These are phyloP conservation scores for Holotrichia oblita DNA, from an alignment of 1,140 invertebrate genomes.

Conservation along the genomic window DNA sequence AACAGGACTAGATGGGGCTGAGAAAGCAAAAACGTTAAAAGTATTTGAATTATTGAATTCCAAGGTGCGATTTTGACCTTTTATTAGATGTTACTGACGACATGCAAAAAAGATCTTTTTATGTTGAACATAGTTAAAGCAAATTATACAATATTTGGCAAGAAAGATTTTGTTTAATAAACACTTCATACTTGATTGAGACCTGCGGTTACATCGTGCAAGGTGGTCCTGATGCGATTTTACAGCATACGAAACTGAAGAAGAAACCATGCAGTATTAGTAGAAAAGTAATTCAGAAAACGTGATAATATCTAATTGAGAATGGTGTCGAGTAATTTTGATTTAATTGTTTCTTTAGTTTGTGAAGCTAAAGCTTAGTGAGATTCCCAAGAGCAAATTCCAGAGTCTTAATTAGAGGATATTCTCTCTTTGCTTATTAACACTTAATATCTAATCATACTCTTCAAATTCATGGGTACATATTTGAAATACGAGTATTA, in stretches of 20 bases:
- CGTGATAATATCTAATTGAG: no score
- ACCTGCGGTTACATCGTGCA: conserved; percentile 59
- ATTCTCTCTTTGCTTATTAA: no score
- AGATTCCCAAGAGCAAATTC: no score
- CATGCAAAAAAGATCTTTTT: conserved; percentile 23
- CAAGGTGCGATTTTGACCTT: no score
- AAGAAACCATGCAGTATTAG: conserved; percentile 39
- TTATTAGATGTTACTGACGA: no score
- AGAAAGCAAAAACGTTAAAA: background rate
- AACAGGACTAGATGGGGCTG: conserved; percentile 90
- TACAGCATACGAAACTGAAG: conserved; percentile 49
- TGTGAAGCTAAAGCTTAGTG: no score
- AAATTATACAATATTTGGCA: no score
- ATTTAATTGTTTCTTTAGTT: background rate
- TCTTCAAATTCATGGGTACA: no score
- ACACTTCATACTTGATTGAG: conserved; percentile 59
- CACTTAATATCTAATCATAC: no score
- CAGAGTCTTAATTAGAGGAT: no score
- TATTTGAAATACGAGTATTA: no score
- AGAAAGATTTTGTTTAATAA: conserved; percentile 1
- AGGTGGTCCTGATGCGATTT: conserved; percentile 56
- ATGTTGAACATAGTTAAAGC: no score
- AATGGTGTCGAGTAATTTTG: background rate
- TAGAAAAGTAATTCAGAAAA: background rate
- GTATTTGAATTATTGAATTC: background rate